Evolutionary conservation across 92 coral and sea anemone genomes (phyloP).

Genomic region (Actinostola sp.): DNA sequence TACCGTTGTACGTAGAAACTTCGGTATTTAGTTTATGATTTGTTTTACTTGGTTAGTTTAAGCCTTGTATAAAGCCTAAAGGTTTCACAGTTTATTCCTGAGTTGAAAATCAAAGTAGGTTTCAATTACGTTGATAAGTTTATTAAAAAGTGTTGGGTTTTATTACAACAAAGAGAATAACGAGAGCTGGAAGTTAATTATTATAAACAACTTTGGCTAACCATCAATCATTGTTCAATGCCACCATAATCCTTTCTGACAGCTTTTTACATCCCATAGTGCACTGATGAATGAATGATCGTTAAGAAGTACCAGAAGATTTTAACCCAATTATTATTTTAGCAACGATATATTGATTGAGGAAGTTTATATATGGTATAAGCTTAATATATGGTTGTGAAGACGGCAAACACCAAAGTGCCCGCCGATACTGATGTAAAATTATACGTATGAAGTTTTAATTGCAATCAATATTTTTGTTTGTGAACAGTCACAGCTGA

Average conservation of each 20-base stretch:
- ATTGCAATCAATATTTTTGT: too few species aligned
- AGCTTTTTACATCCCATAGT: not conserved
- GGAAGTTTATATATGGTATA: too few species aligned
- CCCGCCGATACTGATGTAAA: too few species aligned
- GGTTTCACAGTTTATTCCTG: too few species aligned
- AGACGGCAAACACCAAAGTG: too few species aligned
- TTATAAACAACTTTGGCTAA: not conserved
- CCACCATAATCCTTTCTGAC: not conserved
- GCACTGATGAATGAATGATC: not conserved
- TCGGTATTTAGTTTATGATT: constrained; percentile 9
- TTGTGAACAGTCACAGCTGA: too few species aligned
- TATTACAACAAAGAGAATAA: constrained; percentile 6
- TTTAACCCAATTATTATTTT: too few species aligned
- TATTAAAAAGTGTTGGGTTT: not conserved
- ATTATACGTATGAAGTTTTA: too few species aligned
- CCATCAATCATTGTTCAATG: not conserved
- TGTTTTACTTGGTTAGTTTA: not conserved
- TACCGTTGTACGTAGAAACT: constrained; percentile 30
- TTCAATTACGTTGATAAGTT: not conserved
- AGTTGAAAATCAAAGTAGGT: not conserved
- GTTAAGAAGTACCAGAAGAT: too few species aligned
- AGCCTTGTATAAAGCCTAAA: too few species aligned
- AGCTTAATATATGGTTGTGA: too few species aligned
- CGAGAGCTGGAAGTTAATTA: not conserved
- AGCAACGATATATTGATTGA: too few species aligned